Base-by-base conservation (phyloP, 2,888 invertebrate species). In the Holacanthella duospinosa region DNA sequence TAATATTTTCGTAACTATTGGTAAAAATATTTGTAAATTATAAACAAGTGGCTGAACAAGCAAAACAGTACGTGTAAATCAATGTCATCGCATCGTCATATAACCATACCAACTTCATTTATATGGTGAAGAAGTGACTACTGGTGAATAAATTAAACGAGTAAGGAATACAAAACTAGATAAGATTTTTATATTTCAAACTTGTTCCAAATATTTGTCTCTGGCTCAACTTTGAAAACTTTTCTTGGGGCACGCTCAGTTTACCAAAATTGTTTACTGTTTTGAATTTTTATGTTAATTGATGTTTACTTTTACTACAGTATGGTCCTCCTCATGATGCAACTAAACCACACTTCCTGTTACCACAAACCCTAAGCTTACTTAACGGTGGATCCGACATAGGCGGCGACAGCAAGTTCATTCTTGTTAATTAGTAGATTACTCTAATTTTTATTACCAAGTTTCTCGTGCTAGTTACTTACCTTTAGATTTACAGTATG, bases 401-500 rank as follows among this genome's bases (percentile, higher is more conserved):
- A 74, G 78, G 4, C 77, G 77, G 77, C 54, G 63, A 21, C 61
- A 75, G 88, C 91, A 4, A 27, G 27, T 6, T 6, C 4, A 28
- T 6, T n/a, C n/a, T n/a, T n/a, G n/a, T n/a, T n/a, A 25, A 19
- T 25, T 16, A 27, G 55, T 9, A 9, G n/a, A 55, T 12, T n/a
- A 4, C n/a, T n/a, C 25, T 53, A n/a, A n/a, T n/a, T n/a, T n/a
- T n/a, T n/a, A n/a, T n/a, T n/a, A n/a, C n/a, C n/a, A n/a, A n/a
- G n/a, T n/a, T n/a, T n/a, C n/a, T n/a, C n/a, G n/a, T 29, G 21
- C n/a, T 48, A 21, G 21, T n/a, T 36, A 21, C 54, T 12, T 24
- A 6, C n/a, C 6, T 6, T 25, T 16, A 58, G 24, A 88, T 91
- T 72, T 85, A 78, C 78, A 82, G 84, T 67, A 90, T 90, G 90